phyloP scores from a whole-genome alignment of 2,113 vertebrate species.

The Leptobrachium leishanense region DNA sequence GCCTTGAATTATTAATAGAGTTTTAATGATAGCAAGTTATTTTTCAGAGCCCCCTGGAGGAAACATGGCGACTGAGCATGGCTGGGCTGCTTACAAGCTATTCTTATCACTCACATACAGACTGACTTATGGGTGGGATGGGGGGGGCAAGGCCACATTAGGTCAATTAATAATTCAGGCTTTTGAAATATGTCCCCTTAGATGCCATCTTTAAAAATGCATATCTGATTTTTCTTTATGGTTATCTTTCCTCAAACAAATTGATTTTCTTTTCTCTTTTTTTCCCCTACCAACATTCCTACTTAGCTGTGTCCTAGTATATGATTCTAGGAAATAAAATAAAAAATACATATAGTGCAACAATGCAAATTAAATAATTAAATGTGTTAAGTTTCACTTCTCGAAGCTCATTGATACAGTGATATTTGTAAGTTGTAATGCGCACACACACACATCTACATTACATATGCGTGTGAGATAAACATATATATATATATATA shows the following conservation, averaged over 20 bases:
- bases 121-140: slow-evolving; percentile 34
- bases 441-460: too few species aligned
- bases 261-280: slow-evolving; percentile 26
- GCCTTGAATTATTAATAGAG: slow-evolving; percentile 70
- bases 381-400: too few species aligned
- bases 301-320: too few species aligned
- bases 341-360: too few species aligned
- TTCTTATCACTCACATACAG: slow-evolving; percentile 57
- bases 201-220: slow-evolving; percentile 50
- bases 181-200: slow-evolving; percentile 62
- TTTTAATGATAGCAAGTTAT: slow-evolving; percentile 76
- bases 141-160: slow-evolving; percentile 60
- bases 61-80: slow-evolving; percentile 69
- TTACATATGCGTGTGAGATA: too few species aligned
- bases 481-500: too few species aligned
- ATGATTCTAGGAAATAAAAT: too few species aligned
- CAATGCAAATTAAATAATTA: too few species aligned
- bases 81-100: slow-evolving; percentile 65
- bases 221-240: slow-evolving; percentile 19
- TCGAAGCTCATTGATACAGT: too few species aligned
- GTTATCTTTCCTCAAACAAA: slow-evolving; percentile 29
- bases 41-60: slow-evolving; percentile 75
- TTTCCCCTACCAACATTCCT: background rate
- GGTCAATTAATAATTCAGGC: slow-evolving; percentile 73
- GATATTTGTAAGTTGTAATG: too few species aligned